Base-by-base conservation (phyloP, 2,113 vertebrate genomes). In the Micronycteris hirsuta region DNA sequence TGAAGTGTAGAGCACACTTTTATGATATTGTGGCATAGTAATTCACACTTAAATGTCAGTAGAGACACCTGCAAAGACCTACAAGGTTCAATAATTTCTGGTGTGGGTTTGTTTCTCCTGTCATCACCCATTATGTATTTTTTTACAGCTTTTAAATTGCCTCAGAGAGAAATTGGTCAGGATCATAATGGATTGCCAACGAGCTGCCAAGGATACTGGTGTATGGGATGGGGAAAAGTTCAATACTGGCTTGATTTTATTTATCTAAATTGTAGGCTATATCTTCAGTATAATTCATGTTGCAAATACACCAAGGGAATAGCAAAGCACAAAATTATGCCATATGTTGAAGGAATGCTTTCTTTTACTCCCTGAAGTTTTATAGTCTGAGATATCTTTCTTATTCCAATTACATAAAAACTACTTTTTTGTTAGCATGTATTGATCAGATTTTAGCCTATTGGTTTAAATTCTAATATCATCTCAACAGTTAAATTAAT, bases 81-180 rank as follows among this genome's bases (percentile, higher is more conserved):
- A 93, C 93, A 97, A 97, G 96, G 97, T 98, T 98, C 97, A 97
- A 86, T 98, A 96, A 97, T 94, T 97, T 97, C 96, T 98, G 88
- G 87, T 96, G 77, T 96, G 95, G 92, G 97, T 97, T 97, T 97
- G 98, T 98, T 98, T 98, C 97, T 97, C 93, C 94, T 97, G 96
- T 97, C 96, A 95, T 97, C 93, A 94, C 95, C 96, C 71, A 96
- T 98, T 97, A 94, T 93, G 77, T 95, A 77, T 95, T 96, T 97
- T 97, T 97, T 97, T 97, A 97, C 94, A 97, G 96, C 96, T 97
- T 98, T 97, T 97, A 97, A 97, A 98, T 98, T 97, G 97, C 96
- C 73, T 91, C 58, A 82, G 94, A 97, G 92, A 96, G 68, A 95
- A 97, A 97, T 93, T 96, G 96, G 96, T 96, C 96, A 95, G 93